Evolutionary conservation across 2,113 vertebrate species (phyloP).

Genomic region (Hemicordylus capensis): DNA sequence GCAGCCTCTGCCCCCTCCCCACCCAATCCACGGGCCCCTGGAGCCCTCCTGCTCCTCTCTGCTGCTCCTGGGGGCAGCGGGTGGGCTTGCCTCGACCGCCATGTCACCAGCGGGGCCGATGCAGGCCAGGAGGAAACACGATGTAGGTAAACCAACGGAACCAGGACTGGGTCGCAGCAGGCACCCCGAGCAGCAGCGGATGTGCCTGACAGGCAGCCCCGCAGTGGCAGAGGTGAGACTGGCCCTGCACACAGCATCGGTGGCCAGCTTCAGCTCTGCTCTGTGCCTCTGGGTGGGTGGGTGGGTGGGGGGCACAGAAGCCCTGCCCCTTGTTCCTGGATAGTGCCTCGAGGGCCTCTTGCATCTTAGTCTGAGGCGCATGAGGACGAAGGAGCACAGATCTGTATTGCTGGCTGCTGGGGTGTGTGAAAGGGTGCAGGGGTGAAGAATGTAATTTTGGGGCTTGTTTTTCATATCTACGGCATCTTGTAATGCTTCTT

Average conservation of each 20-base stretch:
- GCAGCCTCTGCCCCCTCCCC: background rate
- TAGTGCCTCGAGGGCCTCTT: background rate
- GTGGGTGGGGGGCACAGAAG: too few relatives aligned
- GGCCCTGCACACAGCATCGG: background rate
- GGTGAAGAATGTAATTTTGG: background rate
- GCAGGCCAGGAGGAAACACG: too few relatives aligned
- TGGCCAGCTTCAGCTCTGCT: background rate
- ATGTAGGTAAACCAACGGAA: too few relatives aligned
- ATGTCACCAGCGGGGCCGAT: too few relatives aligned
- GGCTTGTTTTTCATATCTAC: background rate
- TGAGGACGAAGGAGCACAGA: too few relatives aligned
- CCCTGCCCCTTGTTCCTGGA: background rate
- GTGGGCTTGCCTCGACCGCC: too few relatives aligned
- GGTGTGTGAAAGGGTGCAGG: background rate
- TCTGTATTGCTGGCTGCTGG: too few relatives aligned
- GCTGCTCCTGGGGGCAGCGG: too few relatives aligned
- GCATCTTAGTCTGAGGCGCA: background rate
- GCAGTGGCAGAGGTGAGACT: background rate
- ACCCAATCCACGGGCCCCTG: background rate
- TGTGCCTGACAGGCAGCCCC: background rate
- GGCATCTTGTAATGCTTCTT: background rate
- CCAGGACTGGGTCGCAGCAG: background rate
- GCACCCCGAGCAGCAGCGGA: background rate
- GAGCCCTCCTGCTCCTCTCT: too few relatives aligned
- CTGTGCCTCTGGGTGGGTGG: too few relatives aligned